A percentile compares a stretch with the other conserved stretches of the same genome.
Evolutionary conservation across 2,888 invertebrate species (phyloP).

Genomic region (Rhingia rostrata): DNA sequence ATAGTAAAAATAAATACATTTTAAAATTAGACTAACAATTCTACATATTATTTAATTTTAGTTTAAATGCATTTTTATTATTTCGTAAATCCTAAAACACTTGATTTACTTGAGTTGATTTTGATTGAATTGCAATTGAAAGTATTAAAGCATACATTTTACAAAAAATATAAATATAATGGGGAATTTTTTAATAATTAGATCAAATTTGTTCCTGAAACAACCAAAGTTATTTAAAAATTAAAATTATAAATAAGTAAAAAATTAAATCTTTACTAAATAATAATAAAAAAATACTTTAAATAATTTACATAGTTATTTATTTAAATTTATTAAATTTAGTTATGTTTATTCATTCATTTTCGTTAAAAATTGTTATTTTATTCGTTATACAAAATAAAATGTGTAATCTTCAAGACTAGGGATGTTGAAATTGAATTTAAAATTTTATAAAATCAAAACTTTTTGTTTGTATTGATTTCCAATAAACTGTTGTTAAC

Average conservation of each 20-base stretch:
- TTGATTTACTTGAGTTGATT: constrained; percentile 66
- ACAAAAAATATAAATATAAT: constrained; percentile 50
- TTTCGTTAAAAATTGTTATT: constrained; percentile 35
- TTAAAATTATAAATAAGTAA: constrained; percentile 61
- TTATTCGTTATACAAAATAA: constrained; percentile 29
- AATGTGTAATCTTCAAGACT: constrained; percentile 11
- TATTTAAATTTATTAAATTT: constrained; percentile 62
- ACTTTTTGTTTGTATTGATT: constrained; percentile 41
- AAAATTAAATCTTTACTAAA: constrained; percentile 47
- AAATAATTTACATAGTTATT: constrained; percentile 36
- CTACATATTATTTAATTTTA: constrained; percentile 7
- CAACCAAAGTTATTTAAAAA: constrained; percentile 81
- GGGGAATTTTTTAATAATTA: constrained; percentile 71
- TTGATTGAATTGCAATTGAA: constrained; percentile 73
- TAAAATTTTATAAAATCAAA: constrained; percentile 28
- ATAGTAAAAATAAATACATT: not conserved
- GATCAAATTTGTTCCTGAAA: constrained; percentile 80
- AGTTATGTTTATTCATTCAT: constrained; percentile 57
- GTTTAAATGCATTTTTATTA: constrained; percentile 30
- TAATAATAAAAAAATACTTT: constrained; percentile 4
- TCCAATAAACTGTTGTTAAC: constrained; percentile 64
- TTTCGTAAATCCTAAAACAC: constrained; percentile 28
- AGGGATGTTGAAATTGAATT: constrained; percentile 13
- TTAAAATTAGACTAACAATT: not conserved
- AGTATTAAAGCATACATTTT: constrained; percentile 61